phyloP scores from a whole-genome alignment of 2,113 vertebrate species.

The Alexandromys fortis region DNA sequence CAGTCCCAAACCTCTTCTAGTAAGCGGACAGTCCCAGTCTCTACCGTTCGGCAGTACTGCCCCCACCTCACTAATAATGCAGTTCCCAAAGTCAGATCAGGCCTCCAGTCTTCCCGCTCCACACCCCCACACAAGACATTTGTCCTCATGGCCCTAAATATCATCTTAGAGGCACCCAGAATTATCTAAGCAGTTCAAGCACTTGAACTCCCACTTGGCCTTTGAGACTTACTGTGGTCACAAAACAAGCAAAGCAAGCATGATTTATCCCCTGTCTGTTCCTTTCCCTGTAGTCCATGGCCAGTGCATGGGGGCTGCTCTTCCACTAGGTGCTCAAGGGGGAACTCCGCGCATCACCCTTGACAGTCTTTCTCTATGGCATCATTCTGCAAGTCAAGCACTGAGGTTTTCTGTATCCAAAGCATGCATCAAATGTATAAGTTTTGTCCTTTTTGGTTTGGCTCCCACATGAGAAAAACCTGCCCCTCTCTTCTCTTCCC shows the following conservation, averaged over 20 bases:
- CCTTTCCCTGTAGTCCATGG: background rate
- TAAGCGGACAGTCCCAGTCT: background rate
- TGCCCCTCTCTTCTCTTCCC: background rate
- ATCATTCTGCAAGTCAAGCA: background rate
- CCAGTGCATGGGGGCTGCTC: background rate
- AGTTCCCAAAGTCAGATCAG: background rate
- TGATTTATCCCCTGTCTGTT: background rate
- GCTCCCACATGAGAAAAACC: background rate
- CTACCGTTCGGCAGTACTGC: background rate
- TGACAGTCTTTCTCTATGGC: background rate
- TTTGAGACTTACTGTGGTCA: background rate
- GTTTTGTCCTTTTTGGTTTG: background rate
- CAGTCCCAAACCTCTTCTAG: background rate
- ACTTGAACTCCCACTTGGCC: background rate
- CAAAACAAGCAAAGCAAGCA: background rate
- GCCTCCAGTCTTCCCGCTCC: background rate
- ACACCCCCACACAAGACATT: background rate
- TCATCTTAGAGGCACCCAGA: background rate
- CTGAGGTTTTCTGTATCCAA: background rate
- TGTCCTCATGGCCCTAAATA: background rate
- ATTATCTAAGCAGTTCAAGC: background rate
- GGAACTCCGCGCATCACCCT: background rate
- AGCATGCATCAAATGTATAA: background rate
- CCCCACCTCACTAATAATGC: background rate
- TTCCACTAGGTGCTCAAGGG: background rate